Conservation (phyloP, 2,113 vertebrate species). For the Podarcis muralis region DNA sequence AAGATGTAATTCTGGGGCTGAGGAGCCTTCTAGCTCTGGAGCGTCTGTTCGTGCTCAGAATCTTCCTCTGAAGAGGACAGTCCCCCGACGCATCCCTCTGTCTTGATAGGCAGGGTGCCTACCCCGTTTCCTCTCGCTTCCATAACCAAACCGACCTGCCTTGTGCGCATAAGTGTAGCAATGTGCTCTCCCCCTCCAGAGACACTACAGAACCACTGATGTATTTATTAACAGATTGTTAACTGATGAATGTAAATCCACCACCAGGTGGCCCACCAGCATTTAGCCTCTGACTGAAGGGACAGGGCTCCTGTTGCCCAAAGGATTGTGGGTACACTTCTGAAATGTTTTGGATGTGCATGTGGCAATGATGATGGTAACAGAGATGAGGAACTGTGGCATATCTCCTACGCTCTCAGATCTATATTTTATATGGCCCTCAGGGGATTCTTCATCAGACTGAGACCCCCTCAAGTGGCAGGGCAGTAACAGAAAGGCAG, state of each 20-base stretch:
- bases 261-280: not conserved
- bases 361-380: not conserved
- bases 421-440: not conserved
- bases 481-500: not conserved
- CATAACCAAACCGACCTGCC: not conserved
- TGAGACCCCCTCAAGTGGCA: not conserved
- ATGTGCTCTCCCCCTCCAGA: not conserved
- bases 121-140: not conserved
- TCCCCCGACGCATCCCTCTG: not conserved
- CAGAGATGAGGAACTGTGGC: not conserved
- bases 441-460: not conserved
- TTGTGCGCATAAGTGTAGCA: not conserved
- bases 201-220: slow-evolving; percentile 38
- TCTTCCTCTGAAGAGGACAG: not conserved
- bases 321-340: not conserved
- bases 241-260: slow-evolving; percentile 68
- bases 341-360: not conserved
- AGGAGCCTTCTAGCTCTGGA: not conserved
- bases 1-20: too few species aligned
- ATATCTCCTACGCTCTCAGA: not conserved
- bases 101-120: not conserved
- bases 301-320: not conserved
- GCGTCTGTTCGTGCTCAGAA: not conserved
- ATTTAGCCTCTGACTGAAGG: not conserved
- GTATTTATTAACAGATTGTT: slow-evolving; percentile 78